phyloP scores from a whole-genome alignment of 2,888 invertebrate genomes.

The Nesidiocoris tenuis region DNA sequence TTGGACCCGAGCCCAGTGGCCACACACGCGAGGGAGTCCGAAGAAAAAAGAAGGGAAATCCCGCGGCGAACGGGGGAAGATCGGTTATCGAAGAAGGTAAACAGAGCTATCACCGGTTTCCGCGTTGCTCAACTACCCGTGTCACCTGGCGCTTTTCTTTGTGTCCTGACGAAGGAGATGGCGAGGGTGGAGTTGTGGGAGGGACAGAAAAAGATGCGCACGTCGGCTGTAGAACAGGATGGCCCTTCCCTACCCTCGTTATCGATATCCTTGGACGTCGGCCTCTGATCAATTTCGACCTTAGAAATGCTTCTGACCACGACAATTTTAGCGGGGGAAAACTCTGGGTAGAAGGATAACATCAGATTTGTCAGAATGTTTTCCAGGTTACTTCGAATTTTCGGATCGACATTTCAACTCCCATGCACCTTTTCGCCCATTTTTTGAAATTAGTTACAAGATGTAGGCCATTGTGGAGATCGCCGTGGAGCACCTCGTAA shows the following conservation, averaged over 20 bases:
- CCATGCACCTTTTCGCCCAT: too few relatives aligned
- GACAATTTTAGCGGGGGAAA: background rate
- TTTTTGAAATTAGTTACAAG: too few relatives aligned
- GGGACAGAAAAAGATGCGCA: background rate
- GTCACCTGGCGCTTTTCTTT: slow-evolving; percentile 31
- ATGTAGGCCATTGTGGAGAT: too few relatives aligned
- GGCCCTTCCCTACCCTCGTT: background rate
- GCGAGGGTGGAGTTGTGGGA: background rate
- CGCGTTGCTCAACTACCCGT: slow-evolving; percentile 40
- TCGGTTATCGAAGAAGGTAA: slow-evolving; percentile 41
- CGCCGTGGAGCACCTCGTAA: too few relatives aligned
- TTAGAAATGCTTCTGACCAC: background rate
- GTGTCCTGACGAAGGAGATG: background rate
- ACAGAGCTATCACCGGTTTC: slow-evolving; percentile 43
- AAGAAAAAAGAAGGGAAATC: background rate
- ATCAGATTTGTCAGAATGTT: too few relatives aligned
- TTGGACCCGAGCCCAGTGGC: background rate
- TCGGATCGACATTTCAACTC: too few relatives aligned
- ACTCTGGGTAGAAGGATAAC: too few relatives aligned
- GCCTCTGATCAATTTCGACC: background rate
- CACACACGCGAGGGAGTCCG: background rate
- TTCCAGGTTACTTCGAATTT: too few relatives aligned
- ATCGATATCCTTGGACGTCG: background rate
- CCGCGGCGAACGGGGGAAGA: background rate
- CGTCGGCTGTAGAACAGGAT: background rate